Base-by-base conservation (phyloP, 2,797 vertebrate genomes). In the Silurus lanzhouensis region DNA sequence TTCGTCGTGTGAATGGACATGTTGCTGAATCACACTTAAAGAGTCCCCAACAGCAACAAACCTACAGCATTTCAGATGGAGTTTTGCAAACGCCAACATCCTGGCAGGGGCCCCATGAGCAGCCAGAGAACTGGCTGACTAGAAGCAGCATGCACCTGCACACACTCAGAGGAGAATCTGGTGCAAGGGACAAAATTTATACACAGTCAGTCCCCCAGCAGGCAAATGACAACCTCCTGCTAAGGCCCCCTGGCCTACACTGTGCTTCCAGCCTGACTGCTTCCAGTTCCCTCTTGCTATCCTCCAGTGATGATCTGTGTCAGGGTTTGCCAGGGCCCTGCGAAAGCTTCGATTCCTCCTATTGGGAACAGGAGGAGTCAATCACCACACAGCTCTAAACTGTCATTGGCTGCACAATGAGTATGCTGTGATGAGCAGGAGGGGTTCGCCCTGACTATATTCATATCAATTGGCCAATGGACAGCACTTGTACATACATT, bases 351-450 rank as follows among this genome's bases (percentile, higher is more conserved):
- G 89, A 85, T 22, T 96, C 96, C 86, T 95, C 96, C 87, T 95
- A 95, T 91, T 96, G 96, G 96, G 95, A 95, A 82, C 96, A 95
- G 90, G 96, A 96, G 91, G 96, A 96, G 82, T 95, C 96, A 0
- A 92, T 97, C 63, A 96, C 96, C 48, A 97, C 96, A 77, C 94
- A 95, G 90, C 95, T 97, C 68, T 89, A 88, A 57, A 55, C 71
- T 15, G 12, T 76, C 12, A n/a, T n/a, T 70, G 38, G 61, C 83
- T 80, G 15, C 22, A 63, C 10, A 20, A 68, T 27, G 13, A 19
- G n/a, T 57, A 52, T 61, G 66, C 57, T 48, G 31, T 25, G 13
- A 48, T 46, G 57, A 81, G 5, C 6, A 67, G 72, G 48, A 20
- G 7, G 27, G n/a, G 44, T 52, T 31, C 10, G 64, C 9, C 52